phyloP scores from a whole-genome alignment of 2,888 invertebrate species.

The Ennomos fuscantarius region DNA sequence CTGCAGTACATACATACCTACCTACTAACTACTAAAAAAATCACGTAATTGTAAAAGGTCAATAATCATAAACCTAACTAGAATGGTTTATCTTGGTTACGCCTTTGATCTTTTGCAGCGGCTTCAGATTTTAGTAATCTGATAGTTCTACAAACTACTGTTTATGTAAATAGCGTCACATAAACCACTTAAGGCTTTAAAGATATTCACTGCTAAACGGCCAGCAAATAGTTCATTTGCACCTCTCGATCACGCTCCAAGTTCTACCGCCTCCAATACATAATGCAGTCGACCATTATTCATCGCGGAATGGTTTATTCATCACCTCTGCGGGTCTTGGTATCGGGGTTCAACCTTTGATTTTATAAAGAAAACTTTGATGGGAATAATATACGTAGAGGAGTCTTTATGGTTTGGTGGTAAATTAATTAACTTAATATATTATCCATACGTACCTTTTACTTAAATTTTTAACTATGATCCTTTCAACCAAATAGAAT shows the following conservation, averaged over 20 bases:
- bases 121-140: too few species aligned
- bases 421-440: not conserved
- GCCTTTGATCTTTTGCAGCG: too few species aligned
- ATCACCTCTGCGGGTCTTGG: constrained; percentile 39
- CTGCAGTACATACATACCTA: too few species aligned
- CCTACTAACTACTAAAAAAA: too few species aligned
- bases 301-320: constrained; percentile 54
- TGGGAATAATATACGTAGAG: constrained; percentile 2
- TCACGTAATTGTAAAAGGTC: too few species aligned
- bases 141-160: not conserved
- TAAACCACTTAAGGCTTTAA: constrained; percentile 15
- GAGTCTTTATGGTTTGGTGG: not conserved
- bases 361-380: constrained; percentile 30
- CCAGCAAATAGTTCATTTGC: constrained; percentile 41
- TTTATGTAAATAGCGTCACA: constrained; percentile 8
- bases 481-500: too few species aligned
- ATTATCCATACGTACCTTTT: too few species aligned
- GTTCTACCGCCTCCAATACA: constrained; percentile 49
- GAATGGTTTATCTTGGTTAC: too few species aligned
- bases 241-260: constrained; percentile 38
- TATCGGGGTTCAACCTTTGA: constrained; percentile 40
- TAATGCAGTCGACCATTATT: constrained; percentile 56
- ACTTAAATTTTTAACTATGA: too few species aligned
- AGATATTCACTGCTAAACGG: constrained; percentile 33
- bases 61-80: too few species aligned